Percentiles rank a stretch among this genome's conserved stretches.
phyloP scores from a whole-genome alignment of 2,888 invertebrate species.

The Cheilosia vulpina region DNA sequence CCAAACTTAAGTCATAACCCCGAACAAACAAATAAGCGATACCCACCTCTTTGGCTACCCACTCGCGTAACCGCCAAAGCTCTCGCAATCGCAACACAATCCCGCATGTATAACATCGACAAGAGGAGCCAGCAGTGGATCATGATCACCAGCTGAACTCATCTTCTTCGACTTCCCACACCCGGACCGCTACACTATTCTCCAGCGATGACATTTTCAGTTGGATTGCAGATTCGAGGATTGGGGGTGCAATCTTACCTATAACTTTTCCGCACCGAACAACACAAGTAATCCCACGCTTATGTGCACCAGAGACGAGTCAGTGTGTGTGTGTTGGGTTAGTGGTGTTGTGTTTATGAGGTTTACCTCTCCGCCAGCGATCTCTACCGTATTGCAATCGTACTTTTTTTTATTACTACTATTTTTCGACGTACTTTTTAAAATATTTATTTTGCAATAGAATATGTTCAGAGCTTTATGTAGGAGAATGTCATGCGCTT shows the following conservation, averaged over 20 bases:
- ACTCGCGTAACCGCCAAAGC: slow-evolving; percentile 52
- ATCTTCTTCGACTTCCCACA: slow-evolving; percentile 55
- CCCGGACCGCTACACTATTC: slow-evolving; percentile 39
- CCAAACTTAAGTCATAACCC: slow-evolving; percentile 48
- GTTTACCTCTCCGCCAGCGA: slow-evolving; percentile 54
- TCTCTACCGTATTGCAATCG: too few relatives aligned
- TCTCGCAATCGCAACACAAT: slow-evolving; percentile 68
- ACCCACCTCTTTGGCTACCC: slow-evolving; percentile 46
- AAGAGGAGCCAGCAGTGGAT: slow-evolving; percentile 23
- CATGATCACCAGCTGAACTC: slow-evolving; percentile 63
- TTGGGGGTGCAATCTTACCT: slow-evolving; percentile 64
- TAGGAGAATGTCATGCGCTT: too few relatives aligned
- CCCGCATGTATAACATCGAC: slow-evolving; percentile 68
- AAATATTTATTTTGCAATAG: too few relatives aligned
- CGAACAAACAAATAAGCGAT: slow-evolving; percentile 51
- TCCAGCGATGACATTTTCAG: slow-evolving; percentile 65
- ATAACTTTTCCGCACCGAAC: slow-evolving; percentile 62
- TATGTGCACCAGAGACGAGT: slow-evolving; percentile 5
- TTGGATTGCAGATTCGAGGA: slow-evolving; percentile 45
- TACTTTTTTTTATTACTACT: too few relatives aligned
- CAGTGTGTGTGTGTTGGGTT: slow-evolving; percentile 43
- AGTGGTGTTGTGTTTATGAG: slow-evolving; percentile 24
- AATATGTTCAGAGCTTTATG: too few relatives aligned
- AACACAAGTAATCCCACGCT: slow-evolving; percentile 64
- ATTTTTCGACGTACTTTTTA: too few relatives aligned